Base-by-base conservation (phyloP, 2,888 invertebrate genomes). In the Cheilosia scutellata region DNA sequence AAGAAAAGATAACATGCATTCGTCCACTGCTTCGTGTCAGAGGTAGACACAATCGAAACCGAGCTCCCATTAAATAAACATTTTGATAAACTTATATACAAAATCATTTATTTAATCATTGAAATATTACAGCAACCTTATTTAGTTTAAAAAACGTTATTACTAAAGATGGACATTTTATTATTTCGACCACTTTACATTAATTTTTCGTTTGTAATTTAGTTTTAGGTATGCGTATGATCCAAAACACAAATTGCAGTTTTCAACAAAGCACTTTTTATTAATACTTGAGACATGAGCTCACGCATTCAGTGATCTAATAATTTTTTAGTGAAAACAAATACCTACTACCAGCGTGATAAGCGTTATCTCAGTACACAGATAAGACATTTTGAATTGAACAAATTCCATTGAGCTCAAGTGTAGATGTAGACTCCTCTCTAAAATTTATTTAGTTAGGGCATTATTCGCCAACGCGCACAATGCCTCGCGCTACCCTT, bases 311-410 rank as follows among this genome's bases (percentile, higher is more conserved):
- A 16, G 44, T 47, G n/a, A 37, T 37, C 37, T 37, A 37, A 37
- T 9, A 37, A 37, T 11, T 37, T 37, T 47, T 47, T 47, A n/a
- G 44, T 47, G 44, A 37, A 16, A 47, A 66, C 47, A 53, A 20
- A 74, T 42, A 74, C 37, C 49, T 37, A 33, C 9, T 11, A 37
- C 11, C 49, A 62, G 5, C 60, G 9, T 63, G 68, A 80, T 80
- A 80, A 80, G 62, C 53, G 55, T 75, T 80, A 80, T 80, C 80
- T 53, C 57, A 27, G 27, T 44, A 71, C 5, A 16, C 11, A 68
- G 80, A 80, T 75, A 80, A 80, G 68, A 68, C 55, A 53, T 37
- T 75, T 57, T 62, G 37, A 80, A 68, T 75, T 75, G 62, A 75
- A 65, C 44, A 66, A 51, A 57, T 66, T 66, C 44, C 47, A 58